These are phyloP conservation scores for Drosophila orosa DNA, from an alignment of 1,140 invertebrate genomes.

Conservation along the genomic window DNA sequence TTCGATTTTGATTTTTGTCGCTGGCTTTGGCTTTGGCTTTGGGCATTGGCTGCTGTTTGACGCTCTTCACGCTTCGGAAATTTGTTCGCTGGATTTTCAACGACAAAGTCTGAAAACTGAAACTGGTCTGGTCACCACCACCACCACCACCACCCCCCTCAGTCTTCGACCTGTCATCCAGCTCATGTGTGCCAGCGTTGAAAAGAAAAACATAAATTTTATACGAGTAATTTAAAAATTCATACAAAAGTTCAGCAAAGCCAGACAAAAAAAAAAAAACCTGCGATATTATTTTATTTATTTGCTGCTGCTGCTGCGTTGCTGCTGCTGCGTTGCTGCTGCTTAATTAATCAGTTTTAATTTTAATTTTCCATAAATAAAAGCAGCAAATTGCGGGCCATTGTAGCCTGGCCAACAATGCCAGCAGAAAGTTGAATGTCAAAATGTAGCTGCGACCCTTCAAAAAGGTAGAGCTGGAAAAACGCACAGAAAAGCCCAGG, in stretches of 20 bases:
- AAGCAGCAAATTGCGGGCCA: conserved; percentile 35
- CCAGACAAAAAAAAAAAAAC: conserved; percentile 22
- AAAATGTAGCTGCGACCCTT: conserved; percentile 30
- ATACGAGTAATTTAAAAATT: conserved; percentile 65
- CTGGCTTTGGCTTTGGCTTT: conserved; percentile 9
- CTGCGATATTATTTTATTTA: conserved; percentile 50
- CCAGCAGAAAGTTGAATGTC: conserved; percentile 32
- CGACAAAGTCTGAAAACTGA: conserved; percentile 65
- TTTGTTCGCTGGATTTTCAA: conserved; percentile 68
- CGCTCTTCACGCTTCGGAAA: conserved; percentile 73
- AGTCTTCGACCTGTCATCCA: not conserved
- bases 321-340: conserved; percentile 10
- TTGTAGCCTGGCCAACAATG: conserved; percentile 35
- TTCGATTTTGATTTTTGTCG: conserved; percentile 20
- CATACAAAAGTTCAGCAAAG: conserved; percentile 61
- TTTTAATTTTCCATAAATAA: conserved; percentile 57
- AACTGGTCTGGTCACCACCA: conserved; percentile 67
- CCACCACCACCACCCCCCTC: not conserved
- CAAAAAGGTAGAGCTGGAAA: conserved; percentile 9
- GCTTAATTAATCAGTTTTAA: conserved; percentile 73
- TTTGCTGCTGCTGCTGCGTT: conserved; percentile 30
- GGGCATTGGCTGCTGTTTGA: conserved; percentile 15
- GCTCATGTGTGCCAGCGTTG: conserved; percentile 20
- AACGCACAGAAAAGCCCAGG: conserved; percentile 13
- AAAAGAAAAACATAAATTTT: conserved; percentile 62